A percentile compares a stretch with the other conserved stretches of the same genome.
Conservation (phyloP, 2,888 invertebrate species). For the Pristionchus fissidentatus region DNA sequence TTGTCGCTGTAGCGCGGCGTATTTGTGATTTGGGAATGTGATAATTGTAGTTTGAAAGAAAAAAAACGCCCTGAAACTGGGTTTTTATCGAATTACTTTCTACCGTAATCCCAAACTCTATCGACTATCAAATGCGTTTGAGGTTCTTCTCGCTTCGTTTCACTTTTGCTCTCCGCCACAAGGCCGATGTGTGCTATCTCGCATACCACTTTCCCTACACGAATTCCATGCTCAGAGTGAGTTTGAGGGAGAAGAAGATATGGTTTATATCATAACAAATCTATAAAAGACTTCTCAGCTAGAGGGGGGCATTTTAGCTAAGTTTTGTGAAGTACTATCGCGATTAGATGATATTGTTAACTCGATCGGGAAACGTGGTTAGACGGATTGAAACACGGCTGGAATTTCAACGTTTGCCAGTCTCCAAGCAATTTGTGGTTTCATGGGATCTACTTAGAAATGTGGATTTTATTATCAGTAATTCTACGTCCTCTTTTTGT, state of each 20-base stretch:
- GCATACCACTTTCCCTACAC: conserved; percentile 91
- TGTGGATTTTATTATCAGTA: no score
- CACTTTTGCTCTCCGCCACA: conserved; percentile 84
- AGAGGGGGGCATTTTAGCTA: neutral
- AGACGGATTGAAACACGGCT: no score
- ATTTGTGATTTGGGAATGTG: neutral
- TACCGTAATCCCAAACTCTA: neutral
- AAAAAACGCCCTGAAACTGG: neutral
- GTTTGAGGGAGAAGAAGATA: no score
- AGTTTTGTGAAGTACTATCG: neutral
- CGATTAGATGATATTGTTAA: neutral
- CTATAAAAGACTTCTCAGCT: no score
- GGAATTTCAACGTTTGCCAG: no score
- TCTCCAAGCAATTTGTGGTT: no score
- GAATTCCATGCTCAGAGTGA: conserved; percentile 85
- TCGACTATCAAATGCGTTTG: conserved; percentile 12
- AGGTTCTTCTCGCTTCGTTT: conserved; percentile 86
- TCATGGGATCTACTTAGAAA: no score
- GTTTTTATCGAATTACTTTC: neutral
- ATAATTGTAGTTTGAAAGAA: no score
- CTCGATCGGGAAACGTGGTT: no score
- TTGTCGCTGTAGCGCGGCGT: neutral
- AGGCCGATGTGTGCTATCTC: conserved; percentile 86
- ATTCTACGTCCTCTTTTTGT: no score
- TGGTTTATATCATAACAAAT: no score